Evolutionary conservation across 2,888 invertebrate species (phyloP).

Genomic region (Aspidapion aeneum): DNA sequence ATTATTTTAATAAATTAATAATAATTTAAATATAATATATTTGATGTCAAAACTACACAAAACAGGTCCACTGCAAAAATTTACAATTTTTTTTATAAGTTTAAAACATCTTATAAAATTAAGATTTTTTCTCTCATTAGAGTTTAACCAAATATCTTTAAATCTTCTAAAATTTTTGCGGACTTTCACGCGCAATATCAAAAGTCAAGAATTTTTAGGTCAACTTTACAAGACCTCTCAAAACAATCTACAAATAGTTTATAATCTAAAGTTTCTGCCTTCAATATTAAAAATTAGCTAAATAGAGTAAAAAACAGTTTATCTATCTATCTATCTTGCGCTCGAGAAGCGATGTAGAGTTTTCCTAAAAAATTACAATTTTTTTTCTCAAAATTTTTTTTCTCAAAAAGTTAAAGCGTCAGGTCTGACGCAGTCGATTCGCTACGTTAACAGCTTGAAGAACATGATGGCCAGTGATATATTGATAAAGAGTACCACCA

Average conservation of each 20-base stretch:
- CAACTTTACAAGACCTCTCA: not conserved
- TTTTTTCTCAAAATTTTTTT: not conserved
- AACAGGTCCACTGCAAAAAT: not conserved
- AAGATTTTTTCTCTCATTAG: not conserved
- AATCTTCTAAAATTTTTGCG: not conserved
- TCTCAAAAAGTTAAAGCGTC: slow-evolving; percentile 20
- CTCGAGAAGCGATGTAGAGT: not conserved
- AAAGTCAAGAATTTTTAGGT: not conserved
- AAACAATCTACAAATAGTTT: not conserved
- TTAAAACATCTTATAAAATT: not conserved
- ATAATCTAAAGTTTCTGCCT: not conserved
- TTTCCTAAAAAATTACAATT: not conserved
- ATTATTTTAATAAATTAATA: not conserved
- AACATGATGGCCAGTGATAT: slow-evolving; percentile 93
- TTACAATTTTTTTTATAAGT: too few relatives aligned
- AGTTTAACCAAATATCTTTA: too few relatives aligned
- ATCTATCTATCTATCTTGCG: not conserved
- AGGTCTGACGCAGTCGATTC: slow-evolving; percentile 50
- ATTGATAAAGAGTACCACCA: slow-evolving; percentile 91
- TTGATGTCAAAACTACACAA: not conserved
- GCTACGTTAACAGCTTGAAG: slow-evolving; percentile 94
- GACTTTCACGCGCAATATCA: not conserved
- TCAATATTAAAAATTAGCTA: not conserved
- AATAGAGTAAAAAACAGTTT: slow-evolving; percentile 4
- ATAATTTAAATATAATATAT: not conserved